Conservation (phyloP, 2,797 vertebrate species). For the Holocentrus rufus region DNA sequence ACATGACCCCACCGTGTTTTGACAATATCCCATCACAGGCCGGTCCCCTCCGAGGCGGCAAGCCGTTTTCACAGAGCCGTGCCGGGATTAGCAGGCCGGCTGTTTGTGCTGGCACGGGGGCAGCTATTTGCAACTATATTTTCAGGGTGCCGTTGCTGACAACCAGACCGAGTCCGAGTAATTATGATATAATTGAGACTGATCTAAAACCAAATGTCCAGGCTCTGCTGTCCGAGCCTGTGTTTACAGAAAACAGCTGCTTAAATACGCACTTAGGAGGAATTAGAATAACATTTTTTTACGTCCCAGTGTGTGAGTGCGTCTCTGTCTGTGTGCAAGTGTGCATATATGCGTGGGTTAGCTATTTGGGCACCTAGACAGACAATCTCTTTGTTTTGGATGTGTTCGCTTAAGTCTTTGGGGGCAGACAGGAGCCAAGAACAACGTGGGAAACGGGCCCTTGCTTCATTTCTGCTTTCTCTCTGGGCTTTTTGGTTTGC, state of each 20-base stretch:
- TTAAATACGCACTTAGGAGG: conserved; percentile 76
- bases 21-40: conserved; percentile 62
- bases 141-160: conserved; percentile 75
- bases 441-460: conserved; percentile 78
- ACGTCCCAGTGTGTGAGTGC: conserved; percentile 62
- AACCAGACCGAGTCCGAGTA: conserved; percentile 64
- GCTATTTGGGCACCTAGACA: conserved; percentile 80
- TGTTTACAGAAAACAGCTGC: conserved; percentile 82
- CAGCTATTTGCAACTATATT: conserved; percentile 75
- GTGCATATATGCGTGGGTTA: conserved; percentile 70
- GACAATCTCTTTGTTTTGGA: conserved; percentile 85
- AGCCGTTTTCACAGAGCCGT: conserved; percentile 67
- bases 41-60: conserved; percentile 28
- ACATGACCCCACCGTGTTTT: conserved; percentile 68
- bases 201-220: conserved; percentile 72
- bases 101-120: conserved; percentile 78
- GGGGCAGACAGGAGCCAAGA: conserved; percentile 76
- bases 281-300: conserved; percentile 74
- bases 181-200: conserved; percentile 78
- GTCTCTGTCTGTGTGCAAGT: conserved; percentile 62
- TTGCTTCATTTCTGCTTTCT: conserved; percentile 71
- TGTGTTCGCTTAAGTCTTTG: conserved; percentile 74
- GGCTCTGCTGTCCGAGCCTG: conserved; percentile 49
- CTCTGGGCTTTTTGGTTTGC: conserved; percentile 59
- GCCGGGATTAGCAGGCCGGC: conserved; percentile 75